Evolutionary conservation across 53 echinoderm and acorn worm species (phyloP), one percentile per base, ranked within the genome.

Genomic region (Holothuria leucospilota): DNA sequence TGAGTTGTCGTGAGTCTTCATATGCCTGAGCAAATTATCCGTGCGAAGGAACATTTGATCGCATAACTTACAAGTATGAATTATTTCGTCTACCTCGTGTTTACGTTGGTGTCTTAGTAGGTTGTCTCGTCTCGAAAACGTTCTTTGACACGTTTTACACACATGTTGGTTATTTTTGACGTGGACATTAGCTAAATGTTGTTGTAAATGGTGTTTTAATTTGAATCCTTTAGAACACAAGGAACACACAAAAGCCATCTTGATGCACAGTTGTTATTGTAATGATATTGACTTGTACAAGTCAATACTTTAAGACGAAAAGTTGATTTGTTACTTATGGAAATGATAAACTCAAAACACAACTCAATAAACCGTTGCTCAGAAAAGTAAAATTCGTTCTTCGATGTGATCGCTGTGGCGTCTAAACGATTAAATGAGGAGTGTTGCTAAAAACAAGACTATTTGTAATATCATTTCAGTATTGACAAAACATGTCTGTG

Each of bases 1-100:
- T 63, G 63, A 4, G 21, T 63, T 26, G 63, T 63, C 63, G 63
- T 63, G 63, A 26, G 63, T 63, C 63, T 63, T 63, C 63, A 63
- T 63, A 13, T 63, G 63, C 26, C 63, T 21, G 26, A 63, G 63
- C 63, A 63, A 26, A 26, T 63, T 63, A 63, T 63, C 63, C 63
- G 21, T 63, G 63, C 63, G 63, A 23, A 63, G 26, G 26, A 63
- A 63, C n/a, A 63, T 26, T 23, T 26, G 21, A 26, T 63, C 63
- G 26, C 63, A 63, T 13, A 63, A 23, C 26, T 63, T 26, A 63
- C 63, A 63, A 63, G 63, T 21, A 26, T 23, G 26, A 63, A 11
- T n/a, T n/a, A n/a, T n/a, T n/a, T n/a, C n/a, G n/a, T n/a, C n/a
- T n/a, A n/a, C n/a, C n/a, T n/a, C n/a, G 63, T 63, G 63, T 23